Conservation (phyloP, 2,888 invertebrate genomes). For the Bembecia ichneumoniformis region DNA sequence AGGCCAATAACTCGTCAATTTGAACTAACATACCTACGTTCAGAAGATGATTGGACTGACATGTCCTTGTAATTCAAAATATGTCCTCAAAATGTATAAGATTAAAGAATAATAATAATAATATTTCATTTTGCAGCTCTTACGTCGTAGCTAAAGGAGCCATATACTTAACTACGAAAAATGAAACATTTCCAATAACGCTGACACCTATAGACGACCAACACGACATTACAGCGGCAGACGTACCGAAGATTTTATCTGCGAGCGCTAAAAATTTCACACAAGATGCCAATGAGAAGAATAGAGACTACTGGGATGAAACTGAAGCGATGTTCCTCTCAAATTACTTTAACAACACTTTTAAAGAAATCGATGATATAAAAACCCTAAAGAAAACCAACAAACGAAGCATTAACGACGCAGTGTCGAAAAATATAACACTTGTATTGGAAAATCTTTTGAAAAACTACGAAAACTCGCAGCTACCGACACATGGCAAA, state of each 20-base stretch:
- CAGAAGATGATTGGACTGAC: too few species aligned
- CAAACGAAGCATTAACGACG: conserved; percentile 75
- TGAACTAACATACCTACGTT: too few species aligned
- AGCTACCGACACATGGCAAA: conserved; percentile 89
- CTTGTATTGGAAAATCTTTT: conserved; percentile 87
- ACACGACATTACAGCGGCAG: conserved; percentile 38
- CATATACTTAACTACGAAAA: conserved; percentile 65
- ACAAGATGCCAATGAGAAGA: conserved; percentile 24
- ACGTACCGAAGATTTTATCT: conserved; percentile 48
- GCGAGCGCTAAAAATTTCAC: conserved; percentile 46
- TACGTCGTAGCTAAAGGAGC: conserved; percentile 56
- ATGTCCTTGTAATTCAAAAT: too few species aligned
- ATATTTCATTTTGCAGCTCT: conserved; percentile 2
- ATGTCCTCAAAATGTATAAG: too few species aligned
- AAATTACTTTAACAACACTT: conserved; percentile 48
- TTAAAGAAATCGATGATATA: conserved; percentile 28
- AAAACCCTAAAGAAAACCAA: conserved; percentile 38
- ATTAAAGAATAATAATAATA: neutral
- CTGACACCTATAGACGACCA: conserved; percentile 49
- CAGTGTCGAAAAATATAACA: conserved; percentile 87
- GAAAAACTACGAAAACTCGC: conserved; percentile 92
- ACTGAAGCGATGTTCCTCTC: conserved; percentile 44
- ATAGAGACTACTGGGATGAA: conserved; percentile 39
- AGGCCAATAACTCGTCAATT: too few species aligned
- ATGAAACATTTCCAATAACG: conserved; percentile 68